A percentile compares a stretch with the other conserved stretches of the same genome.
Conservation (phyloP, 2,797 vertebrate genomes). For the Gadopsis bispinosus region DNA sequence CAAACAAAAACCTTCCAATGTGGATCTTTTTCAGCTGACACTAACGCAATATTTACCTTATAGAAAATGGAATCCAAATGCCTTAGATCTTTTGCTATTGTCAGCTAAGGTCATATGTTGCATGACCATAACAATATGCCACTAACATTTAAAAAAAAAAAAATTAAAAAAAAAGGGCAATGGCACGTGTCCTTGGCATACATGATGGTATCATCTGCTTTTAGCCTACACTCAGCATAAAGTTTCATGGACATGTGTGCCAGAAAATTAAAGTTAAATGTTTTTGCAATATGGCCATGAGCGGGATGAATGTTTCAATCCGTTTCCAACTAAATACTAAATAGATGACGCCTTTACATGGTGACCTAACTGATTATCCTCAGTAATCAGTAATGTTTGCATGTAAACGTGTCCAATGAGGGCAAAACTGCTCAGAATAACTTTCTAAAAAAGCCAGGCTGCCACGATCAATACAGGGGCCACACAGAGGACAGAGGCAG, state of each 20-base stretch:
- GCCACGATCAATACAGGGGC: not conserved
- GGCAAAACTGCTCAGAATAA: constrained; percentile 10
- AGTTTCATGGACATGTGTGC: not conserved
- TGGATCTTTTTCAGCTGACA: not conserved
- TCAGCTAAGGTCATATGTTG: not conserved
- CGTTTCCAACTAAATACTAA: not conserved
- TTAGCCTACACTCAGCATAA: not conserved
- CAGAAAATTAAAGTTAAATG: not conserved
- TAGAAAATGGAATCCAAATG: not conserved
- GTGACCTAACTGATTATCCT: not conserved
- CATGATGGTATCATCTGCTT: not conserved
- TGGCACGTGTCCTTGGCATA: not conserved
- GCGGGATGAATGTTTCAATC: not conserved
- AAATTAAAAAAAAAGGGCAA: not conserved
- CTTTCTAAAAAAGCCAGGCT: not conserved
- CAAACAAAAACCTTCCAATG: not conserved
- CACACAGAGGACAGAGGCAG: not conserved
- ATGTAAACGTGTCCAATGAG: constrained; percentile 18
- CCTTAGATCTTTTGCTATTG: not conserved
- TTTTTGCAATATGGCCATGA: not conserved
- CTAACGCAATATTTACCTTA: not conserved
- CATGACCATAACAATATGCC: not conserved
- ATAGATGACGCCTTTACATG: not conserved
- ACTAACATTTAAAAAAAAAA: not conserved
- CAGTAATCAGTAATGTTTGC: not conserved